Base-by-base conservation (phyloP, 2,113 vertebrate genomes). In the Ramphastos sulfuratus region DNA sequence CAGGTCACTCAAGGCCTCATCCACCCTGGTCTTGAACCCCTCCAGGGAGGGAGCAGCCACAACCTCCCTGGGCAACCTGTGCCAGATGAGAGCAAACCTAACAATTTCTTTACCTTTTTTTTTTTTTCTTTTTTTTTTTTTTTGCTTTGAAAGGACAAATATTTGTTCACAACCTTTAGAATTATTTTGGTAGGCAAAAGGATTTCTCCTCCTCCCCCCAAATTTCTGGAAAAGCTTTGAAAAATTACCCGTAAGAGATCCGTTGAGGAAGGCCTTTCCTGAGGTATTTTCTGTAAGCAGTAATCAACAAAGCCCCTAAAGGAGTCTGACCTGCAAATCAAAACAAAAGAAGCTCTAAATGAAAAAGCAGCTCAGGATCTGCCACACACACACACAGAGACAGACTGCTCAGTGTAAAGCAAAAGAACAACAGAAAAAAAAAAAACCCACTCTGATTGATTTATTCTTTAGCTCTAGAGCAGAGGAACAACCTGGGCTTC, bases 251-350 rank as follows among this genome's bases (percentile, higher is more conserved):
- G 98, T 97, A 99, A 97, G 78, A 99, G 98, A 95, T 99, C 99
- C 81, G 97, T 97, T 56, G 99, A 99, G 7, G 98, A 98, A 85
- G 99, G 99, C 97, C 99, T 98, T 98, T 99, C 99, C 98, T 99
- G 99, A 98, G 99, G 99, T 98, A 99, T 98, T 98, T 99, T 99
- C 97, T 99, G 98, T 98, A 99, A 98, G 98, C 99, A 99, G 98
- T 99, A 99, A 98, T 99, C 99, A 93, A 99, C 99, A 95, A 99
- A 99, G 98, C 98, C 99, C 97, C 99, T 98, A 97, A 99, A 99
- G 94, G 98, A 98, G 76, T 99, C 98, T 82, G 99, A 98, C 99
- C 99, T 99, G 96, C 69, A 91, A 80, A 88, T 81, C 92, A 94
- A 31, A 79, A 65, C 80, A 52, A 28, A 13, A 10, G 63, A 67